phyloP scores from a whole-genome alignment of 2,888 invertebrate genomes.

The Ditula angustiorana region DNA sequence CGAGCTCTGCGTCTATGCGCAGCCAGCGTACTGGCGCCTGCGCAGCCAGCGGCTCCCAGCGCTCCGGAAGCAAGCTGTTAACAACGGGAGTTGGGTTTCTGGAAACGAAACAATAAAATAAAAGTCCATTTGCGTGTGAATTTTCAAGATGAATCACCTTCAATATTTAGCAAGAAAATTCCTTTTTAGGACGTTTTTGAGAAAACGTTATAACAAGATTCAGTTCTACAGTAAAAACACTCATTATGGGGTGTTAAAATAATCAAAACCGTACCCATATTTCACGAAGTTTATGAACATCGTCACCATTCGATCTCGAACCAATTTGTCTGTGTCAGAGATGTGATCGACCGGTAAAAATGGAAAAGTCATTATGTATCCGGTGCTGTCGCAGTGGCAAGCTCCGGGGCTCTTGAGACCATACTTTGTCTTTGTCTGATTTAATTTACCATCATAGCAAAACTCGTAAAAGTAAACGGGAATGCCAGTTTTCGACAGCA shows the following conservation, averaged over 20 bases:
- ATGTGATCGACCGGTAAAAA: slow-evolving; percentile 52
- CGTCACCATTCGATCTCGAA: slow-evolving; percentile 75
- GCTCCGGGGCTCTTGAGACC: slow-evolving; percentile 80
- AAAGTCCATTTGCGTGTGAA: too few relatives aligned
- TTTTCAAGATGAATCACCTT: too few relatives aligned
- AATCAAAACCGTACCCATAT: slow-evolving; percentile 78
- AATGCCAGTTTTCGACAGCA: slow-evolving; percentile 65
- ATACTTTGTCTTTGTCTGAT: slow-evolving; percentile 76
- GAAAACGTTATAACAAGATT: too few relatives aligned
- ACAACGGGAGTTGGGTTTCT: slow-evolving; percentile 73
- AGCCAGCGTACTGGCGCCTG: slow-evolving; percentile 59
- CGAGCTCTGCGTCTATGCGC: slow-evolving; percentile 64
- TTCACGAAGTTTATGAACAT: slow-evolving; percentile 89
- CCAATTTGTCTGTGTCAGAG: slow-evolving; percentile 61
- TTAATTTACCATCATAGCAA: slow-evolving; percentile 83
- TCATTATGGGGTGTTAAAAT: too few relatives aligned
- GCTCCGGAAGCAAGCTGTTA: slow-evolving; percentile 56
- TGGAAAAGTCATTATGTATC: slow-evolving; percentile 80
- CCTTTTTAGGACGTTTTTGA: too few relatives aligned
- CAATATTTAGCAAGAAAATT: background rate
- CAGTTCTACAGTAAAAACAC: too few relatives aligned
- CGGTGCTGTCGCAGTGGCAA: slow-evolving; percentile 86
- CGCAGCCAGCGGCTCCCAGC: slow-evolving; percentile 66
- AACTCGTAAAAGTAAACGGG: slow-evolving; percentile 86
- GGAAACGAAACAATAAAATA: slow-evolving; percentile 52